Evolutionary conservation across 35 echinoderm and acorn worm genomes (phyloP).

Genomic region (Strongylocentrotus purpuratus): DNA sequence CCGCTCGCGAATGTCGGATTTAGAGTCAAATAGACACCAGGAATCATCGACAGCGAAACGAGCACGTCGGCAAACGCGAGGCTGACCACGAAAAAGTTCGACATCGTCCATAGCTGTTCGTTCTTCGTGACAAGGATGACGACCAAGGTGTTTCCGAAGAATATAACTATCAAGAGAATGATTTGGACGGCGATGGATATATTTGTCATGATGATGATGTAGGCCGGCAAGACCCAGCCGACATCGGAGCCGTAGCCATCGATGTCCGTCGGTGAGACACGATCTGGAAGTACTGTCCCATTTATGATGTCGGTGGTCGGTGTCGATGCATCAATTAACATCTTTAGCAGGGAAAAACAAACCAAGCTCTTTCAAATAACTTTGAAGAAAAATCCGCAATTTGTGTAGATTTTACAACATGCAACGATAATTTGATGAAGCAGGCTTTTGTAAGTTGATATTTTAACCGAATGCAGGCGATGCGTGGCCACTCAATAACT

Average conservation of each 20-base stretch:
- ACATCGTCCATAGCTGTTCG: slow-evolving; percentile 38
- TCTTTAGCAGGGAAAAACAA: neutral
- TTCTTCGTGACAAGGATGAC: slow-evolving; percentile 41
- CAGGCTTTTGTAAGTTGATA: no score
- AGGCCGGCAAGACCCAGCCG: neutral
- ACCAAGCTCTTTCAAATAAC: no score
- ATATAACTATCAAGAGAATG: slow-evolving; percentile 42
- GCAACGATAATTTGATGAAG: no score
- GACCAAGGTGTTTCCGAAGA: slow-evolving; percentile 57
- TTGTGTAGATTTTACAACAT: no score
- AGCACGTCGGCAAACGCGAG: slow-evolving; percentile 64
- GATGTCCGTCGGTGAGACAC: neutral
- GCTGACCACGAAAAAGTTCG: slow-evolving; percentile 68
- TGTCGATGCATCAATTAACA: neutral
- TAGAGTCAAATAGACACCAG: slow-evolving; percentile 61
- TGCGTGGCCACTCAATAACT: no score
- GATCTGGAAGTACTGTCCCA: neutral
- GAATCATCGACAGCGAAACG: slow-evolving; percentile 57
- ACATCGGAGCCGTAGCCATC: neutral
- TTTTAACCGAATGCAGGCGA: no score
- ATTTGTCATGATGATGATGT: slow-evolving; percentile 40
- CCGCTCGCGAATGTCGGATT: slow-evolving; percentile 49
- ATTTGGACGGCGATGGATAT: slow-evolving; percentile 63
- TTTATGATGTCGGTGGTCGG: neutral
- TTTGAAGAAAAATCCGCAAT: no score